phyloP scores from a whole-genome alignment of 2,797 vertebrate genomes.

The Darevskia nairensis region DNA sequence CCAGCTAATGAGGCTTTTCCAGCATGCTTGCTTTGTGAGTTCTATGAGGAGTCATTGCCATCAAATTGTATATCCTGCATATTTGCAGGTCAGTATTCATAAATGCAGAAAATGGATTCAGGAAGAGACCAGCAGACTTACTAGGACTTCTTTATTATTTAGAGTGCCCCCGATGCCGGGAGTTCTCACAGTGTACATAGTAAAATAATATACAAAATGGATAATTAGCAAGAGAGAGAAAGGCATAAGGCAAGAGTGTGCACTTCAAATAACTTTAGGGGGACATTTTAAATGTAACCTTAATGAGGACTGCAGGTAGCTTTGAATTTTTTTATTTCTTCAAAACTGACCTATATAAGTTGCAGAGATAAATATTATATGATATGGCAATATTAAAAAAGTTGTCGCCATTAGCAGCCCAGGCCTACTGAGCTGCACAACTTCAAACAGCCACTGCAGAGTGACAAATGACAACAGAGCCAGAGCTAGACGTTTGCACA shows the following conservation, averaged over 20 bases:
- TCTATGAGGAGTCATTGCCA: constrained; percentile 23
- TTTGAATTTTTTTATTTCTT: background rate
- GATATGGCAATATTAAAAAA: background rate
- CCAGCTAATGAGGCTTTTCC: constrained; percentile 63
- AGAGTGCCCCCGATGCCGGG: background rate
- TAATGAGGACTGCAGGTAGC: background rate
- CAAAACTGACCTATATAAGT: background rate
- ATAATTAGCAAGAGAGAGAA: background rate
- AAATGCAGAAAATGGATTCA: background rate
- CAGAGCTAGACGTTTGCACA: too few species aligned
- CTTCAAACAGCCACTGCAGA: background rate
- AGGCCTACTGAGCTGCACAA: background rate
- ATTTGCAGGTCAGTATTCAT: background rate
- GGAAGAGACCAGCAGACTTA: background rate
- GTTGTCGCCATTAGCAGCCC: background rate
- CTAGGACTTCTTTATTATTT: background rate
- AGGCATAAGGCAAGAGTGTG: too few species aligned
- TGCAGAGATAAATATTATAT: background rate
- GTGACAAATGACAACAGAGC: background rate
- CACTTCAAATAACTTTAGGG: background rate
- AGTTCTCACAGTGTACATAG: background rate
- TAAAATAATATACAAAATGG: background rate
- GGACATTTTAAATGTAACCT: background rate
- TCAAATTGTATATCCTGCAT: background rate
- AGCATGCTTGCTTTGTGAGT: constrained; percentile 45